Evolutionary conservation across 2,888 invertebrate species (phyloP).

Genomic region (Icerya purchasi): DNA sequence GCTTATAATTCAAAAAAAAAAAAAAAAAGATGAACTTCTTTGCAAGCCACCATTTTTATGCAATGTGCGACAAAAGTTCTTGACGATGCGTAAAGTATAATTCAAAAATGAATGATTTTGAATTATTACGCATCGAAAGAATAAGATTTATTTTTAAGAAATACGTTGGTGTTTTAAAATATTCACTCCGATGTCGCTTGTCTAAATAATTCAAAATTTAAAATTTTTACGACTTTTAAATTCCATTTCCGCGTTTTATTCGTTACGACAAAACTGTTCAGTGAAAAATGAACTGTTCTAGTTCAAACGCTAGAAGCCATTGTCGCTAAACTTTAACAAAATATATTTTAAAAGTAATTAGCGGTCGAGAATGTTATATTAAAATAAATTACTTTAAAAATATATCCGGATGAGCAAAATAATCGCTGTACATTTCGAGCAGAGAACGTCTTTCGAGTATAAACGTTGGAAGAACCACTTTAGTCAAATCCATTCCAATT

Average conservation of each 20-base stretch:
- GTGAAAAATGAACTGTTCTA: no score
- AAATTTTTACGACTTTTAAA: background rate
- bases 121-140: background rate
- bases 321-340: background rate
- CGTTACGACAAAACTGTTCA: no score
- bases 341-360: background rate
- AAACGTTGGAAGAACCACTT: slow-evolving; percentile 94
- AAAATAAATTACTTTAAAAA: slow-evolving; percentile 50
- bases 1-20: no score
- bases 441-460: slow-evolving; percentile 91
- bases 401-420: slow-evolving; percentile 96
- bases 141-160: background rate
- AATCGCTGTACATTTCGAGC: slow-evolving; percentile 99
- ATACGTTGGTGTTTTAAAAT: background rate
- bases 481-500: slow-evolving; percentile 99
- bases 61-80: no score
- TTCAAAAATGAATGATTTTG: background rate
- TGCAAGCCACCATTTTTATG: no score
- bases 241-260: background rate
- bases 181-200: background rate
- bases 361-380: no score
- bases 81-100: background rate
- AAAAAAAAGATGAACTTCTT: no score
- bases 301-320: no score
- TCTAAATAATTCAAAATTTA: background rate